Evolutionary conservation across 2,113 vertebrate genomes (phyloP).

Genomic region (Azemiops feae): DNA sequence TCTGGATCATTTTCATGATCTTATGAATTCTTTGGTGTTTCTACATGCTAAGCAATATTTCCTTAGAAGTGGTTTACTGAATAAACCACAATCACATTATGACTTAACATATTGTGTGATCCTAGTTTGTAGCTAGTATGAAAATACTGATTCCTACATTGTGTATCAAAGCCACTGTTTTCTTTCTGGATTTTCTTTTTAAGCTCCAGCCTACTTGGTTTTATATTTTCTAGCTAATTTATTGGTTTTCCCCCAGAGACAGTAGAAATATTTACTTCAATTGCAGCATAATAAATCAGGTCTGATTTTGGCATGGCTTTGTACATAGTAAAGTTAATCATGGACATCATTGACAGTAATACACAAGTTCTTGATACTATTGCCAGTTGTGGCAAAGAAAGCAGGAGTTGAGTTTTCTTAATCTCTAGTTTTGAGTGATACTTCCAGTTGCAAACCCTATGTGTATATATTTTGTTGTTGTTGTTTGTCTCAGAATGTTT

Average conservation of each 20-base stretch:
- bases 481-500: background rate
- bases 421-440: background rate
- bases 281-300: background rate
- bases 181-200: background rate
- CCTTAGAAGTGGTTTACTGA: background rate
- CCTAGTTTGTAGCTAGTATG: background rate
- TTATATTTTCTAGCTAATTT: background rate
- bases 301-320: background rate
- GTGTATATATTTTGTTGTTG: background rate
- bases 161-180: background rate
- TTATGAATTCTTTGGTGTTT: background rate
- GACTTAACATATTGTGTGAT: background rate
- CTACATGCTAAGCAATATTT: background rate
- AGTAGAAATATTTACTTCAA: background rate
- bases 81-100: background rate
- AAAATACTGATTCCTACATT: background rate
- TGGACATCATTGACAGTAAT: background rate
- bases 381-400: background rate
- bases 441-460: background rate
- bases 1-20: background rate
- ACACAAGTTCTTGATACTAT: background rate
- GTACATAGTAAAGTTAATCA: background rate
- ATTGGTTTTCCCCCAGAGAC: background rate
- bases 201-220: background rate
- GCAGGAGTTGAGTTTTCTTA: background rate